Evolutionary conservation across 1,140 invertebrate genomes (phyloP).

Genomic region (Polypedilum vanderplanki): DNA sequence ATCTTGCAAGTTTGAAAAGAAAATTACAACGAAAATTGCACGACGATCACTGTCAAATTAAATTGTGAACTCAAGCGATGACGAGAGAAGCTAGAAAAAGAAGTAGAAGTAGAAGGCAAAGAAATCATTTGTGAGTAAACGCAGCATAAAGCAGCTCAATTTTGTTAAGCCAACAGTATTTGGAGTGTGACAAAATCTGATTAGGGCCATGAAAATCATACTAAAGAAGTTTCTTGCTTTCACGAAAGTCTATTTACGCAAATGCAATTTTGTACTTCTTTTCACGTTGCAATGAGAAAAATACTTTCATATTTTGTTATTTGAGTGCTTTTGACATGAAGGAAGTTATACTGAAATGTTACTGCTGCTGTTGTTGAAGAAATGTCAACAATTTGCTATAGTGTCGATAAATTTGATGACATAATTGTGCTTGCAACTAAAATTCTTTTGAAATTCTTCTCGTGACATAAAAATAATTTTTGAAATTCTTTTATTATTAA

Average conservation of each 20-base stretch:
- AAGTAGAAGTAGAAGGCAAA: neutral
- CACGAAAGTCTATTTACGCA: neutral
- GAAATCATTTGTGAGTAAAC: neutral
- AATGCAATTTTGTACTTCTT: neutral
- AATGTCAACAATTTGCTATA: too few species aligned
- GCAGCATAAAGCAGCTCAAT: constrained; percentile 22
- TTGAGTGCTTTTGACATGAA: neutral
- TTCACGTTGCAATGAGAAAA: neutral
- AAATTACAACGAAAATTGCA: constrained; percentile 5
- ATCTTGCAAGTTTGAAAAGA: neutral
- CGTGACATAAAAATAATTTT: too few species aligned
- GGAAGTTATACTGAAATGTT: too few species aligned
- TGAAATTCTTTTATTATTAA: too few species aligned
- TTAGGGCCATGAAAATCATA: constrained; percentile 7
- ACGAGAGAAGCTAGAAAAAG: neutral
- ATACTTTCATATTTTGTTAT: neutral
- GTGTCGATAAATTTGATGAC: too few species aligned
- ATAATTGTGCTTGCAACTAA: too few species aligned
- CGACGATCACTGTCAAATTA: constrained; percentile 15
- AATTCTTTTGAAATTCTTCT: too few species aligned
- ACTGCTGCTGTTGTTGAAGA: too few species aligned
- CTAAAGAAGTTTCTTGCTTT: constrained; percentile 21
- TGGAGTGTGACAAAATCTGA: constrained; percentile 25
- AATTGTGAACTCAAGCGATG: constrained; percentile 23
- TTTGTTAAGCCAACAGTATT: constrained; percentile 4